Conservation (phyloP, 2,113 vertebrate species). For the Craseonycteris thonglongyai region DNA sequence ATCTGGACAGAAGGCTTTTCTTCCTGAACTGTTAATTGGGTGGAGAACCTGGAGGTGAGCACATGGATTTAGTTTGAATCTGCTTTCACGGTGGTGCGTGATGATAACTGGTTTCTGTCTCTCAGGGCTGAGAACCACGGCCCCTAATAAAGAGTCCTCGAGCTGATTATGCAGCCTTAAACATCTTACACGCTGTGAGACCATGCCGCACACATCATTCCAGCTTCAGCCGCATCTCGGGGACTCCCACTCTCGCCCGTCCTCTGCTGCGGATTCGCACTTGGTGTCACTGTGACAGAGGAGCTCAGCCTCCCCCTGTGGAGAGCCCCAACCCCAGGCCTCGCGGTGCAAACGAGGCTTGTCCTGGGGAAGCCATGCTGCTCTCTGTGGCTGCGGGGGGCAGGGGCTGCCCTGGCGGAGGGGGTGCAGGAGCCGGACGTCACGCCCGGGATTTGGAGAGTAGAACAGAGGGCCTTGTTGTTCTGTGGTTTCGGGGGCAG, state of each 20-base stretch:
- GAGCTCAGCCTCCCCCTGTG: slow-evolving; percentile 45
- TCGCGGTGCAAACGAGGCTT: fast-evolving
- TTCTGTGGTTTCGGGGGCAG: not conserved
- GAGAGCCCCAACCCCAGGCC: slow-evolving; percentile 2
- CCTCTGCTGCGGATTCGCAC: slow-evolving; percentile 69
- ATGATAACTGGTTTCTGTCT: slow-evolving; percentile 77
- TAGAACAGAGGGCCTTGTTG: too few relatives aligned
- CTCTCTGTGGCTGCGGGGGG: too few relatives aligned
- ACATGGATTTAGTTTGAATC: slow-evolving; percentile 85
- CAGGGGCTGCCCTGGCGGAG: too few relatives aligned
- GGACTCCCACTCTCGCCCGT: slow-evolving; percentile 72
- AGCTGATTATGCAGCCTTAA: slow-evolving; percentile 79
- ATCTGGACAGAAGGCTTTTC: slow-evolving; percentile 58
- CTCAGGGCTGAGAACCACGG: slow-evolving; percentile 73
- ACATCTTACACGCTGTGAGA: slow-evolving; percentile 73
- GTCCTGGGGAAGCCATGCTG: too few relatives aligned
- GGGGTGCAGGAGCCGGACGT: too few relatives aligned
- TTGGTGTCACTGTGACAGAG: slow-evolving; percentile 57
- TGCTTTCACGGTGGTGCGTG: slow-evolving; percentile 79
- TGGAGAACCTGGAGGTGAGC: slow-evolving; percentile 78
- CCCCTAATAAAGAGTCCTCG: slow-evolving; percentile 76
- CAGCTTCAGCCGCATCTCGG: slow-evolving; percentile 53
- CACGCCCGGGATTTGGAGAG: not conserved
- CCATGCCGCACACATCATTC: slow-evolving; percentile 75
- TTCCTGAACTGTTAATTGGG: slow-evolving; percentile 79